Percentiles rank a stretch among this genome's conserved stretches.
phyloP scores from a whole-genome alignment of 2,888 invertebrate genomes.

The Ellobium chinense region DNA sequence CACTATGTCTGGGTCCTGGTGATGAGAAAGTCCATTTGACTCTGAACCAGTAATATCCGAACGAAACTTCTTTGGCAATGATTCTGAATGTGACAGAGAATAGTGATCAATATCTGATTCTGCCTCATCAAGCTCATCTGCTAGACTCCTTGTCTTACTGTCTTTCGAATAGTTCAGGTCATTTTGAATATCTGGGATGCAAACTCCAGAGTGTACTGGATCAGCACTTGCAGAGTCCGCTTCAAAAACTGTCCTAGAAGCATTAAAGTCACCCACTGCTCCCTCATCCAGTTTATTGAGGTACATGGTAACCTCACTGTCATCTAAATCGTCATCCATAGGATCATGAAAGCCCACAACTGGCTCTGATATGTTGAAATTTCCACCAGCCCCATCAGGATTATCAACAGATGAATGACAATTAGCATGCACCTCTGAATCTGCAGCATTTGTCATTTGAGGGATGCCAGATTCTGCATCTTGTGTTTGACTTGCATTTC shows the following conservation, averaged over 20 bases:
- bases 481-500: neutral
- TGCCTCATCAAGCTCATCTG: constrained; percentile 15
- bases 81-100: neutral
- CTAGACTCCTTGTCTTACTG: neutral
- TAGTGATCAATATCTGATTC: constrained; percentile 7
- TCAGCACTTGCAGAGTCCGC: neutral
- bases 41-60: neutral
- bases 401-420: neutral
- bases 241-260: neutral
- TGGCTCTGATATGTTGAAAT: neutral
- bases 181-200: constrained; percentile 7
- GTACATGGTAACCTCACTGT: constrained; percentile 61
- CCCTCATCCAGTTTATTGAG: constrained; percentile 51
- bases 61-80: constrained; percentile 35
- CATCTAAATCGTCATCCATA: constrained; percentile 55
- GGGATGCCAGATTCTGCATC: neutral
- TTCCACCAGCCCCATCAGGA: neutral
- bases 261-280: neutral
- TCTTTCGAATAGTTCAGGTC: neutral
- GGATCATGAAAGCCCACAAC: constrained; percentile 51
- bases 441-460: neutral
- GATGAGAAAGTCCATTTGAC: neutral
- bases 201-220: neutral
- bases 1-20: constrained; percentile 27
- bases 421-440: neutral